phyloP scores from a whole-genome alignment of 1,140 invertebrate genomes.

The Caenorhabditis latens region DNA sequence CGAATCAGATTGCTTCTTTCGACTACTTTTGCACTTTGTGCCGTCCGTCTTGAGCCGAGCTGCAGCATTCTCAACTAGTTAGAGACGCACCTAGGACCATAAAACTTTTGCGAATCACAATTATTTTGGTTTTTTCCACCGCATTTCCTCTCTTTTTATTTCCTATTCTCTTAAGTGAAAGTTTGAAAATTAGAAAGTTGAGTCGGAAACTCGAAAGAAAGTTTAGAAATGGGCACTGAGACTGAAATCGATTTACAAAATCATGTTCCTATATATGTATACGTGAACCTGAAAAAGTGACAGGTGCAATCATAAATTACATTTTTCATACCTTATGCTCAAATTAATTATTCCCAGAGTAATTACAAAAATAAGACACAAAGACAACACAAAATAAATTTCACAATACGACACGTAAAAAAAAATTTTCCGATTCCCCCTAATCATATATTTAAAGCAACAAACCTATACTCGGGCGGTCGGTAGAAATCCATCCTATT shows the following conservation, averaged over 20 bases:
- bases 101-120: slow-evolving; percentile 36
- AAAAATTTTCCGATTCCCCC: background rate
- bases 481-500: slow-evolving; percentile 53
- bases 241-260: slow-evolving; percentile 1
- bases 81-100: slow-evolving; percentile 30
- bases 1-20: slow-evolving; percentile 48
- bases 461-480: slow-evolving; percentile 48
- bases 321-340: background rate
- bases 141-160: background rate
- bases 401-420: background rate
- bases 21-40: slow-evolving; percentile 56
- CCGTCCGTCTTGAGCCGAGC: slow-evolving; percentile 17
- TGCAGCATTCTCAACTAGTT: slow-evolving; percentile 51
- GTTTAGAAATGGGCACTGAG: background rate
- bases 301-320: slow-evolving; percentile 11
- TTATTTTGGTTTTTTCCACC: background rate
- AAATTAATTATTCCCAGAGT: background rate
- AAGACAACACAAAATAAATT: background rate
- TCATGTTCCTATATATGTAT: background rate
- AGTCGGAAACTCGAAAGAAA: background rate
- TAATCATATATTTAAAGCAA: background rate
- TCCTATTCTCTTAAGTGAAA: background rate
- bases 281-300: background rate
- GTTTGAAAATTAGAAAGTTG: background rate
- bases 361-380: background rate